Evolutionary conservation across 2,888 invertebrate species (phyloP).

Genomic region (Phorcus lineatus): DNA sequence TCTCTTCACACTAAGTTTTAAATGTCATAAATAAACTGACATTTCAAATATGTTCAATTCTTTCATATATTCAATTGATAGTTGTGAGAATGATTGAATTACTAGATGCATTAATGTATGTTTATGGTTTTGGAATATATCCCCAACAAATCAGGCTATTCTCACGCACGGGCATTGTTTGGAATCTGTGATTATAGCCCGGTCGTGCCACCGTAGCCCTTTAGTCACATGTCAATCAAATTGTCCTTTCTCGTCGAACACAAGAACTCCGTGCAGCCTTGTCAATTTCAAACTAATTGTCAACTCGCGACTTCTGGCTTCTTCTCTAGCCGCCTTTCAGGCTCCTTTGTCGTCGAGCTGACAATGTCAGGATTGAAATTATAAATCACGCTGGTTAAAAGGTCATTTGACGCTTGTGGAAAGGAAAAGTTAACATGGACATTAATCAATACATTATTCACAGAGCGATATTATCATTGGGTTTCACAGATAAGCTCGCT

Average conservation of each 20-base stretch:
- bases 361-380: neutral
- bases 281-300: slow-evolving; percentile 10
- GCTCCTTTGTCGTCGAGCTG: neutral
- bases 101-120: too few relatives aligned
- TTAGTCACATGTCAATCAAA: slow-evolving; percentile 14
- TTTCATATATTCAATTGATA: too few relatives aligned
- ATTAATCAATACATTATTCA: too few relatives aligned
- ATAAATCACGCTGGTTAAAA: neutral
- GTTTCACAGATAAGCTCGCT: too few relatives aligned
- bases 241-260: neutral
- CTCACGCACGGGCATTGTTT: neutral
- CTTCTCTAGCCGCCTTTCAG: neutral
- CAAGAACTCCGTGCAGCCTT: neutral
- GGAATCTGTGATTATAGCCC: neutral
- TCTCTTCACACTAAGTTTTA: too few relatives aligned
- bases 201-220: neutral
- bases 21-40: too few relatives aligned
- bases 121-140: too few relatives aligned
- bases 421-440: too few relatives aligned
- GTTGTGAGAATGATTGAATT: too few relatives aligned
- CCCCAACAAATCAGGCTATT: neutral
- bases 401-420: neutral
- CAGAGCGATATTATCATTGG: too few relatives aligned
- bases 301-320: neutral
- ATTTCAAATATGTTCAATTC: too few relatives aligned